Conservation (phyloP, 2,797 vertebrate genomes). For the Channallabes apus region DNA sequence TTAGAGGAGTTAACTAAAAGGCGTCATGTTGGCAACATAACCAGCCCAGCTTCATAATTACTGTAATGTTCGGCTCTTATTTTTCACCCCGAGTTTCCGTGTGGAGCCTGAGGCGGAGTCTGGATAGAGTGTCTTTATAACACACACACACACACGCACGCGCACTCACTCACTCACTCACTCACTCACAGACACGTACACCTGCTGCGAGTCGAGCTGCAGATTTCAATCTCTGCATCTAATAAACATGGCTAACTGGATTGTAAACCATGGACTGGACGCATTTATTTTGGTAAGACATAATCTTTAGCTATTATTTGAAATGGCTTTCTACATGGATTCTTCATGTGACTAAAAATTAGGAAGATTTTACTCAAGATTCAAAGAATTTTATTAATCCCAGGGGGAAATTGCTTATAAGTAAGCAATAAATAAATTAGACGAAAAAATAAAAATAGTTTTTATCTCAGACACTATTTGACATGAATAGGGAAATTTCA, state of each 20-base stretch:
- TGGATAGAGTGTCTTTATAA: background rate
- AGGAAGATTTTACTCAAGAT: background rate
- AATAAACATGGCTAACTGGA: constrained; percentile 78
- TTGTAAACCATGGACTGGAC: constrained; percentile 83
- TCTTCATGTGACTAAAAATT: background rate
- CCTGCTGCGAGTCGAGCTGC: background rate
- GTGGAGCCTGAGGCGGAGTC: constrained; percentile 58
- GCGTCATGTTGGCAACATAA: background rate
- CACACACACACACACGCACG: background rate
- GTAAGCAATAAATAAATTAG: too few relatives aligned
- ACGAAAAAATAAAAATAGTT: too few relatives aligned
- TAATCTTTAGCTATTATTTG: background rate
- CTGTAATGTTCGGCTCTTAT: background rate
- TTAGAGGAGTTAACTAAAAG: background rate
- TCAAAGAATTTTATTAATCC: too few relatives aligned
- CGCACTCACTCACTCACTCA: too few relatives aligned
- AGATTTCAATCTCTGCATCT: constrained; percentile 48
- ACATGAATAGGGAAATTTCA: background rate
- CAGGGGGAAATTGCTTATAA: too few relatives aligned
- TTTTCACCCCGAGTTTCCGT: background rate
- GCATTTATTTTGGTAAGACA: constrained; percentile 80
- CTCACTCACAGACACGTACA: constrained; percentile 17
- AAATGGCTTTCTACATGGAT: too few relatives aligned
- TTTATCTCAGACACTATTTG: background rate
- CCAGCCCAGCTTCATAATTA: background rate